Evolutionary conservation across 2,888 invertebrate genomes (phyloP).

Genomic region (Dendrolimus houi): DNA sequence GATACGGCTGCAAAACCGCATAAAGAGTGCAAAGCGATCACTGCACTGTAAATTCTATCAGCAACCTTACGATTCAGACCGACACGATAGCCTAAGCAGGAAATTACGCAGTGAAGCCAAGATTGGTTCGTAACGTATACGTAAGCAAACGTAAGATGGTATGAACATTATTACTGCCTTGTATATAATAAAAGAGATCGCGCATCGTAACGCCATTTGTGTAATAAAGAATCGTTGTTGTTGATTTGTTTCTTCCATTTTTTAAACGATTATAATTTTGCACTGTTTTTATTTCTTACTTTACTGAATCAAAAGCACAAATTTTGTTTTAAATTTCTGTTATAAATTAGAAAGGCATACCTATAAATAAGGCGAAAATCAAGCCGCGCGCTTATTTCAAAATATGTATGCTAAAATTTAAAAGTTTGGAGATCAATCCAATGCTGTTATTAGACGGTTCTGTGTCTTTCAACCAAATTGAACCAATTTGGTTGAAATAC

Average conservation of each 20-base stretch:
- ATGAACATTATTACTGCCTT: background rate
- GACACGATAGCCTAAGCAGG: background rate
- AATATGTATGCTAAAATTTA: too few species aligned
- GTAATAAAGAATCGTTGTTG: background rate
- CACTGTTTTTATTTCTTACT: background rate
- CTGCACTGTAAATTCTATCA: background rate
- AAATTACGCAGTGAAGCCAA: slow-evolving; percentile 16
- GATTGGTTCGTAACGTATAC: slow-evolving; percentile 26
- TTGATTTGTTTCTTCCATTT: background rate
- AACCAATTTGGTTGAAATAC: too few species aligned
- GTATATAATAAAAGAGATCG: background rate
- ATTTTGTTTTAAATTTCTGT: background rate
- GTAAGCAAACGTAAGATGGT: background rate
- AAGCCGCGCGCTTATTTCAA: too few species aligned
- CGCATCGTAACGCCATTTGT: slow-evolving; percentile 1
- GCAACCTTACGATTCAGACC: background rate
- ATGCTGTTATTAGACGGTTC: too few species aligned
- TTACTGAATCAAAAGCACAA: background rate
- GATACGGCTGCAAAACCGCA: too few species aligned
- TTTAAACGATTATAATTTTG: background rate
- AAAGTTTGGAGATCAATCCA: too few species aligned
- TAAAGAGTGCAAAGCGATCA: background rate
- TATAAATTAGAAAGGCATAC: too few species aligned
- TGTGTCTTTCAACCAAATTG: too few species aligned
- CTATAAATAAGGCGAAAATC: too few species aligned